These are phyloP conservation scores for Eospalax fontanierii DNA, from an alignment of 2,797 vertebrate genomes.

Conservation along the genomic window DNA sequence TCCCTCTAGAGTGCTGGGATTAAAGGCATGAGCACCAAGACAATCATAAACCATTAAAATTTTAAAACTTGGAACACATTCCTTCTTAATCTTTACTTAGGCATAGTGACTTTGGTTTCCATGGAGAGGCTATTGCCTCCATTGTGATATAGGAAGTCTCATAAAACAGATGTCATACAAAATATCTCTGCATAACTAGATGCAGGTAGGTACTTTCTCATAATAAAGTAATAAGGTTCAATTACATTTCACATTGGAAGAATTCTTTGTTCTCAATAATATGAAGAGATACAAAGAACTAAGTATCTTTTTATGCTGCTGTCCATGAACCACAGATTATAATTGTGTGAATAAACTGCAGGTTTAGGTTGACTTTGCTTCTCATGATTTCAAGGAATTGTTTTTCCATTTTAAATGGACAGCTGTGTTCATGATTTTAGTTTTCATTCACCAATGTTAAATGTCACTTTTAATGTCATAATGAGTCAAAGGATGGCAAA, in stretches of 20 bases:
- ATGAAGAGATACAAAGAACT: not conserved
- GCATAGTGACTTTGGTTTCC: conserved; percentile 27
- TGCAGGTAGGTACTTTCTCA: not conserved
- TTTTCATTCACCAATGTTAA: conserved; percentile 41
- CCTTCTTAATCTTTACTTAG: conserved; percentile 1
- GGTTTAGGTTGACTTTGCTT: conserved; percentile 56
- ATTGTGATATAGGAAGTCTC: conserved; percentile 35
- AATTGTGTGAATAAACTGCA: conserved; percentile 45
- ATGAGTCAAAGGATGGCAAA: not conserved
- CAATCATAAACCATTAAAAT: not conserved
- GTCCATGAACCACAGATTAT: conserved; percentile 66
- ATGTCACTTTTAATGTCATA: conserved; percentile 47
- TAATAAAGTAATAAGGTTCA: conserved; percentile 44
- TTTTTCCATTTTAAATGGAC: conserved; percentile 56
- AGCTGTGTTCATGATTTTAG: conserved; percentile 30
- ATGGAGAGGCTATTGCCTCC: conserved; percentile 49
- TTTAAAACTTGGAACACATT: not conserved
- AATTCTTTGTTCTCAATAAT: conserved; percentile 30
- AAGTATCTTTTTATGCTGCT: conserved; percentile 36
- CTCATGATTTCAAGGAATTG: conserved; percentile 35
- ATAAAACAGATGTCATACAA: conserved; percentile 40
- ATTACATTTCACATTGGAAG: conserved; percentile 55
- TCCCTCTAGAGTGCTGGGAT: too few relatives aligned
- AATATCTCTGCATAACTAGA: conserved; percentile 36
- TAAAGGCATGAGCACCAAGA: too few relatives aligned